These are phyloP conservation scores for Epinephelus fuscoguttatus DNA, from an alignment of 2,113 vertebrate species.

Conservation along the genomic window DNA sequence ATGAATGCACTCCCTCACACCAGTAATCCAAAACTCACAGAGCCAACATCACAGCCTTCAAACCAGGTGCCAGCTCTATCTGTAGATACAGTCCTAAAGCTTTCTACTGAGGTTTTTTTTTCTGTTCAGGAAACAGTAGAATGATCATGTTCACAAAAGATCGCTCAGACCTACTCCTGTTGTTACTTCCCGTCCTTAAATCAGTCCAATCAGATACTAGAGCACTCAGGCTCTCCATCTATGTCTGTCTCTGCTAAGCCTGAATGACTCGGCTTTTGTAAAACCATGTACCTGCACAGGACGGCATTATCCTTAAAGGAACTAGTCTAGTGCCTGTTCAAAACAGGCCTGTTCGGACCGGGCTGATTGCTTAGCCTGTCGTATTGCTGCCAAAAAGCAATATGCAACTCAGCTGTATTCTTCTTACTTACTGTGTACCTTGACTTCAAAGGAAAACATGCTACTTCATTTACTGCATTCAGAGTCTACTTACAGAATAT, in stretches of 20 bases:
- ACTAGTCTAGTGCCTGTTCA: not conserved
- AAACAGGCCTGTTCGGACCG: too few relatives aligned
- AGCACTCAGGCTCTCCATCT: slow-evolving; percentile 60
- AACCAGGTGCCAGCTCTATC: slow-evolving; percentile 62
- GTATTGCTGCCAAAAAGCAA: too few relatives aligned
- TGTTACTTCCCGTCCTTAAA: slow-evolving; percentile 45
- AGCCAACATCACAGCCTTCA: slow-evolving; percentile 57
- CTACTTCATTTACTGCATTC: too few relatives aligned
- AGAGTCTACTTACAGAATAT: too few relatives aligned
- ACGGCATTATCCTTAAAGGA: slow-evolving; percentile 41
- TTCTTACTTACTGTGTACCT: too few relatives aligned
- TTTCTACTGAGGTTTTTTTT: slow-evolving; percentile 15
- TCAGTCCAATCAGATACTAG: slow-evolving; percentile 72
- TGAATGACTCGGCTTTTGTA: slow-evolving; percentile 43
- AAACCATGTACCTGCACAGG: slow-evolving; percentile 16
- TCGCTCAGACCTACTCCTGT: slow-evolving; percentile 35
- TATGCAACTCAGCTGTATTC: too few relatives aligned
- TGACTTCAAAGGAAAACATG: too few relatives aligned
- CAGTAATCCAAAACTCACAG: slow-evolving; percentile 72
- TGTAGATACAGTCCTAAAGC: slow-evolving; percentile 55
- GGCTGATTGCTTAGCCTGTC: too few relatives aligned
- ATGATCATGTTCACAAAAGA: slow-evolving; percentile 60
- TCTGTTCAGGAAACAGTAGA: slow-evolving; percentile 36
- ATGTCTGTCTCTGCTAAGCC: slow-evolving; percentile 9
- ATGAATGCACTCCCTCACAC: slow-evolving; percentile 76